Evolutionary conservation across 1,140 invertebrate genomes (phyloP).

Genomic region (Habropoda laboriosa): DNA sequence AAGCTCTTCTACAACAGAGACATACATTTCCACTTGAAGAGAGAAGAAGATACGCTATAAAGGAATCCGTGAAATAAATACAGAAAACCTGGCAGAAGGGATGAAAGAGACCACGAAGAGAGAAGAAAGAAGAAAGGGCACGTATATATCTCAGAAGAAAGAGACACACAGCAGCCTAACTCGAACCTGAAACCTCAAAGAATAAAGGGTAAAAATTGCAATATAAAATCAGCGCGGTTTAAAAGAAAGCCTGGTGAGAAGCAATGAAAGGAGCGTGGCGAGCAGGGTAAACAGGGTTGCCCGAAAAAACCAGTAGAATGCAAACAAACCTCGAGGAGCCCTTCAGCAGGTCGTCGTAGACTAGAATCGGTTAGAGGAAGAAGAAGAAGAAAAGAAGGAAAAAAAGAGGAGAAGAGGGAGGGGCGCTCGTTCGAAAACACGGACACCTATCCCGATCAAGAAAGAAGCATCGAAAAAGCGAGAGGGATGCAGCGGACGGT

Average conservation of each 20-base stretch:
- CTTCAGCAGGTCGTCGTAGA: not conserved
- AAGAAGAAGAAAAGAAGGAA: not conserved
- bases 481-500: not conserved
- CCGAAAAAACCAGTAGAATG: not conserved
- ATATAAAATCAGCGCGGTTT: not conserved
- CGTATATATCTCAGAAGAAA: too few relatives aligned
- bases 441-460: constrained; percentile 40
- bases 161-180: too few relatives aligned
- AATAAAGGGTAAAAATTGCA: not conserved
- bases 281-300: not conserved
- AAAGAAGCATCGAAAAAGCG: constrained; percentile 32
- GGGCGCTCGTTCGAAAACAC: constrained; percentile 41
- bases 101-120: not conserved
- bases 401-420: not conserved
- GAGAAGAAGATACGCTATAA: too few relatives aligned
- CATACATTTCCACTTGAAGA: too few relatives aligned
- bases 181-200: too few relatives aligned
- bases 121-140: too few relatives aligned
- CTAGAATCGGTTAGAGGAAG: too few relatives aligned
- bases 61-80: too few relatives aligned
- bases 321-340: constrained; percentile 4
- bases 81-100: not conserved
- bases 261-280: too few relatives aligned
- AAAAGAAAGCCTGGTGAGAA: not conserved
- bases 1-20: too few relatives aligned